Evolutionary conservation across 2,888 invertebrate genomes (phyloP).

Genomic region (Sussaba pulchella): DNA sequence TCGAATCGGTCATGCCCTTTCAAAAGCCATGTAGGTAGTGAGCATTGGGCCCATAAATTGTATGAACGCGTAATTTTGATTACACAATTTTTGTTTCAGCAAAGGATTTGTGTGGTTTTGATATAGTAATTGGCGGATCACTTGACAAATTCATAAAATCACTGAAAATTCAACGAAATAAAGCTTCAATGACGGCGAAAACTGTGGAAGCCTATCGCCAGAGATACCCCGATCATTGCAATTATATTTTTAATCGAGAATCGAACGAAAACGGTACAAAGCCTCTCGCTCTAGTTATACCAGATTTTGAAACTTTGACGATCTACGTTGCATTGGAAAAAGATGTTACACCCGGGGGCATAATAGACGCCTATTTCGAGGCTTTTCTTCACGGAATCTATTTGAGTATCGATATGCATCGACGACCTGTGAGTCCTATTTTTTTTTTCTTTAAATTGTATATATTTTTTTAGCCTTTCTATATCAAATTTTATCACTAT

Average conservation of each 20-base stretch:
- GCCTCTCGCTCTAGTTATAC: slow-evolving; percentile 59
- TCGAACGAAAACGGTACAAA: no score
- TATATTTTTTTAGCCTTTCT: neutral
- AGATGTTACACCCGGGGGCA: slow-evolving; percentile 85
- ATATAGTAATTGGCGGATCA: slow-evolving; percentile 87
- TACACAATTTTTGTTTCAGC: slow-evolving; percentile 84
- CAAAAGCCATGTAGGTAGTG: slow-evolving; percentile 82
- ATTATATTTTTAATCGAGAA: no score
- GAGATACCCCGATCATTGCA: neutral
- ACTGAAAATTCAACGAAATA: neutral
- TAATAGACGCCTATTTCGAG: slow-evolving; percentile 90
- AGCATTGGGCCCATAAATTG: slow-evolving; percentile 19
- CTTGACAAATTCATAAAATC: slow-evolving; percentile 78
- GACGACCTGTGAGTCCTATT: slow-evolving; percentile 37
- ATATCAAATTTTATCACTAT: neutral
- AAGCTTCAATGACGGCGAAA: neutral
- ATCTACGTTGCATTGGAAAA: slow-evolving; percentile 87
- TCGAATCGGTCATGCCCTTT: slow-evolving; percentile 89
- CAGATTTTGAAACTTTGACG: slow-evolving; percentile 83
- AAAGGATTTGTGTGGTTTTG: slow-evolving; percentile 87
- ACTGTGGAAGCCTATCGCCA: neutral
- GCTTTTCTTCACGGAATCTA: slow-evolving; percentile 86
- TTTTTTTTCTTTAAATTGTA: neutral
- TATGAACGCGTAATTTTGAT: no score
- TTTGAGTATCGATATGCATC: slow-evolving; percentile 80